Base-by-base conservation (phyloP, 2,113 vertebrate genomes). In the Perccottus glenii region DNA sequence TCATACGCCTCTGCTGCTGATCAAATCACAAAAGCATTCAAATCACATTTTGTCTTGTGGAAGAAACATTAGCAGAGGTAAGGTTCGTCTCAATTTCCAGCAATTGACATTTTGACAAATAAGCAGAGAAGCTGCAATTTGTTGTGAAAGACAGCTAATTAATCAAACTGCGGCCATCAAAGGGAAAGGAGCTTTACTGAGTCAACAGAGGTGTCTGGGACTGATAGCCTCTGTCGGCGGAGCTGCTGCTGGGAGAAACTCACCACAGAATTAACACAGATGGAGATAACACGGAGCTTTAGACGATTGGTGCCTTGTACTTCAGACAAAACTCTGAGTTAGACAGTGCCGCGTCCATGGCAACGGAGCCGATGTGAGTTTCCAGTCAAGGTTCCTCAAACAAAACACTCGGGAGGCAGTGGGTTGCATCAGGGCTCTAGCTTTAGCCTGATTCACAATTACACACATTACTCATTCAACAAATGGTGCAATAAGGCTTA, bases 31-130 rank as follows among this genome's bases (percentile, higher is more conserved):
- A 75, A 59, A 43, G 44, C 59, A 27, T 27, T 27, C 19, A 27
- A 27, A 27, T 27, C 19, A 27, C 19, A 27, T 27, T 27, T 27
- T 27, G 19, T 27, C 19, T 27, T 2, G 19, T 27, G 19, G 19
- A 27, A 27, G 19, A 27, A 27, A 74, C 61, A 82, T 84, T 77
- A 82, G 60, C 0, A 2, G 14, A 61, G 47, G 58, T 0, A 9
- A n/a, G 0, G 7, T 10, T n/a, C 33, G 57, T 33, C 6, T 4
- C 33, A 55, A 60, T 69, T 68, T 67, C 27, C 5, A 59, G 56
- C 57, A 69, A 57, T 48, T 64, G 78, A 65, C 73, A 80, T 84
- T 84, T 77, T 73, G 79, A 84, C 73, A 65, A 85, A 85, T 71
- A 50, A 57, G 77, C 77, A 52, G 19, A 27, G 19, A 27, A 27